Evolutionary conservation across 2,888 invertebrate genomes (phyloP).

Genomic region (Hydraecia micacea): DNA sequence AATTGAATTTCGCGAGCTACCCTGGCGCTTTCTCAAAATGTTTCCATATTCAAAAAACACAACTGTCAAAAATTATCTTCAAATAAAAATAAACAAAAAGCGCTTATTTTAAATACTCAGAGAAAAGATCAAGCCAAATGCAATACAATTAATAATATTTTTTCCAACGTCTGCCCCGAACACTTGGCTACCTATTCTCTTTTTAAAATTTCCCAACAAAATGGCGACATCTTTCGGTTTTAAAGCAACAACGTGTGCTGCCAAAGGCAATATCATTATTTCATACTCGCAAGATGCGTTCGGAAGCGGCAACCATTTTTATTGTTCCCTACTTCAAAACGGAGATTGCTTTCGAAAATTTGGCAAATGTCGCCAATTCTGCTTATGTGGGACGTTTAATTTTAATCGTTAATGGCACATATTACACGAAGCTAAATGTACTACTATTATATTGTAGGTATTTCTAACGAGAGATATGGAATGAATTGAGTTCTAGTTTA

Average conservation of each 20-base stretch:
- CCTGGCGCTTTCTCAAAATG: too few relatives aligned
- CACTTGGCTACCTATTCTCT: conserved; percentile 74
- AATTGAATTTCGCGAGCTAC: too few relatives aligned
- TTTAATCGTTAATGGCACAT: conserved; percentile 46
- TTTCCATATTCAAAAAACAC: too few relatives aligned
- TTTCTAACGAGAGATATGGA: not conserved
- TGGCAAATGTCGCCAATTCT: conserved; percentile 59
- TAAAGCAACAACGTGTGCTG: conserved; percentile 74
- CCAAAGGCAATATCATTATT: conserved; percentile 86
- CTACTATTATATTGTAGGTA: too few relatives aligned
- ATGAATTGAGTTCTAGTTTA: not conserved
- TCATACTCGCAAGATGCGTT: conserved; percentile 78
- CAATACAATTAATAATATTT: conserved; percentile 57
- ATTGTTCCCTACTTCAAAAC: conserved; percentile 78
- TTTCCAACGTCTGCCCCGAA: conserved; percentile 52
- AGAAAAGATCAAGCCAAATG: conserved; percentile 52
- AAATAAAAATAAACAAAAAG: not conserved
- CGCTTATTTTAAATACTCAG: not conserved
- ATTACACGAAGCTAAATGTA: not conserved
- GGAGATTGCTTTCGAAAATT: conserved; percentile 65
- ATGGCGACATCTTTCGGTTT: conserved; percentile 67
- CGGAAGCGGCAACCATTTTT: conserved; percentile 79
- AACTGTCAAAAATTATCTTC: not conserved
- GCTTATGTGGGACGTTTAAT: conserved; percentile 57
- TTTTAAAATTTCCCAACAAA: conserved; percentile 71